Percentiles rank a stretch among this genome's conserved stretches.
phyloP scores from a whole-genome alignment of 1,140 invertebrate species.

The Drosophila bifasciata region DNA sequence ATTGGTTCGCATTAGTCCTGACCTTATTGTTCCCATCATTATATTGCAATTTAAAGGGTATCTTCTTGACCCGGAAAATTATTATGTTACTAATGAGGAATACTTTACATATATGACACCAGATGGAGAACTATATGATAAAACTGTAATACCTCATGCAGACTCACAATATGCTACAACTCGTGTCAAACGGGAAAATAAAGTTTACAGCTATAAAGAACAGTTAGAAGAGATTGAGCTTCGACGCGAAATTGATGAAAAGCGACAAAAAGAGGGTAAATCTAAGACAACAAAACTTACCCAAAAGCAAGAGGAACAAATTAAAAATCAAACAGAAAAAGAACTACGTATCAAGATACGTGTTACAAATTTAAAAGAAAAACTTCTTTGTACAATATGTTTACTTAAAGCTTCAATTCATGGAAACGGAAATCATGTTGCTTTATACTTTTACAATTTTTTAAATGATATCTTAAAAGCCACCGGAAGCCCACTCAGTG shows the following conservation, averaged over 20 bases:
- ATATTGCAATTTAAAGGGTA: constrained; percentile 85
- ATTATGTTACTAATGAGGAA: constrained; percentile 92
- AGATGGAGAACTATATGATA: constrained; percentile 96
- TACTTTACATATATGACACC: constrained; percentile 95
- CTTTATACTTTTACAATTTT: constrained; percentile 87
- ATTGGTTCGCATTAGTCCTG: constrained; percentile 87
- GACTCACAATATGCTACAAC: constrained; percentile 88
- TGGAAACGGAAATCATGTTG: constrained; percentile 87
- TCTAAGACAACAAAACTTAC: constrained; percentile 90
- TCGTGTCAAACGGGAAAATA: constrained; percentile 95
- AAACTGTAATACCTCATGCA: constrained; percentile 91
- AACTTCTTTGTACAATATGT: constrained; percentile 87
- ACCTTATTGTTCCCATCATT: constrained; percentile 86
- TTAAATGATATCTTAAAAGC: constrained; percentile 87
- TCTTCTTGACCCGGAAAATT: constrained; percentile 88
- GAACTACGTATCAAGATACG: constrained; percentile 91
- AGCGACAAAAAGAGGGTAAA: constrained; percentile 92
- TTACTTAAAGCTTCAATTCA: constrained; percentile 87
- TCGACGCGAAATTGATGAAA: constrained; percentile 95
- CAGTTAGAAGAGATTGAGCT: constrained; percentile 97
- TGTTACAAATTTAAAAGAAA: constrained; percentile 85
- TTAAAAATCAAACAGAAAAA: constrained; percentile 94
- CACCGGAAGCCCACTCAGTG: constrained; percentile 89
- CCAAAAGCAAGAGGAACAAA: constrained; percentile 96
- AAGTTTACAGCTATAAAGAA: constrained; percentile 98